phyloP scores from a whole-genome alignment of 1,140 invertebrate species.

The Trypoxylus dichotomus region DNA sequence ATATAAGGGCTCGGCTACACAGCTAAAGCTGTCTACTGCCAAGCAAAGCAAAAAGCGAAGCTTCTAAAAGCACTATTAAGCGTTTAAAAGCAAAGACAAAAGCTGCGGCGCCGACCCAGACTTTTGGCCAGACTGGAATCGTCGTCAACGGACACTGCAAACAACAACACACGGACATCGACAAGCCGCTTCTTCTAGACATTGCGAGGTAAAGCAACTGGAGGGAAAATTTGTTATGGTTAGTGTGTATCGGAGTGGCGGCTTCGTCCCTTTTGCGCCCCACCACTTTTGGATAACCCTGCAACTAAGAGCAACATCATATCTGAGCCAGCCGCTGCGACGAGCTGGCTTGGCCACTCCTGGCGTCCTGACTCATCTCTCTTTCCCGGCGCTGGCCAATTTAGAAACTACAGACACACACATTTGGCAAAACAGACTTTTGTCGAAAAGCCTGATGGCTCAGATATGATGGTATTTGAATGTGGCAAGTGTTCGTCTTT shows the following conservation, averaged over 20 bases:
- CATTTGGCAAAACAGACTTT: conserved; percentile 49
- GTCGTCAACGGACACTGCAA: conserved; percentile 33
- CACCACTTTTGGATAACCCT: conserved; percentile 58
- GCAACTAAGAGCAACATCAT: conserved; percentile 60
- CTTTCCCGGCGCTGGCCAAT: conserved; percentile 34
- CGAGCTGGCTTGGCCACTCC: conserved; percentile 33
- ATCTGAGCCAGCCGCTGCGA: conserved; percentile 61
- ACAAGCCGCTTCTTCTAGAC: conserved; percentile 49
- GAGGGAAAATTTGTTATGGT: conserved; percentile 43
- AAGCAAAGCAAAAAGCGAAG: conserved; percentile 47
- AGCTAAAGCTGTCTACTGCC: conserved; percentile 42
- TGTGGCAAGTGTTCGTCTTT: conserved; percentile 61
- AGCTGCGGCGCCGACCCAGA: conserved; percentile 31
- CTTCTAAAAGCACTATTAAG: conserved; percentile 48
- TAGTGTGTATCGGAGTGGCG: conserved; percentile 40
- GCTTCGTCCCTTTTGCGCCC: conserved; percentile 42
- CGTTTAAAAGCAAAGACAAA: conserved; percentile 37
- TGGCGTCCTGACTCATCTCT: conserved; percentile 39
- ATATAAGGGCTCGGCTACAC: conserved; percentile 42
- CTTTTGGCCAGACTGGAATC: conserved; percentile 17
- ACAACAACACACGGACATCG: conserved; percentile 38
- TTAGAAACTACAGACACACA: conserved; percentile 34
- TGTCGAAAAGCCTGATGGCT: conserved; percentile 55
- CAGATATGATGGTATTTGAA: conserved; percentile 70
- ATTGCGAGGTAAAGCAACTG: conserved; percentile 43